Percentiles rank a stretch among this genome's conserved stretches.
phyloP scores from a whole-genome alignment of 1,140 invertebrate species.

The Trichonephila clavipes region DNA sequence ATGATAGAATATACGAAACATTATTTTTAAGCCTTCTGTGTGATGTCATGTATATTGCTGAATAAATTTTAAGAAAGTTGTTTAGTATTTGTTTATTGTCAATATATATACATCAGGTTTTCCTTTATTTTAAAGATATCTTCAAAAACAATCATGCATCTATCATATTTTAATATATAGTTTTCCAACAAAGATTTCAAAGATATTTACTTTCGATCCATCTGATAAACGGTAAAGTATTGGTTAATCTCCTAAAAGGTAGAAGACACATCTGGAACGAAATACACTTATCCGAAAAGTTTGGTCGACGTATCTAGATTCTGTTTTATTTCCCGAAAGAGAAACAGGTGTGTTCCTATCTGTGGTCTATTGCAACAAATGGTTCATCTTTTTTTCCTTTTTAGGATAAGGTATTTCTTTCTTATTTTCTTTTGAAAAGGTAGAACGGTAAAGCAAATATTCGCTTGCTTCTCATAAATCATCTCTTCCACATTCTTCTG shows the following conservation, averaged over 20 bases:
- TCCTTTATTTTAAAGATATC: too few species aligned
- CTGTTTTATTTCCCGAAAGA: not conserved
- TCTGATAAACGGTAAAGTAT: slow-evolving; percentile 3
- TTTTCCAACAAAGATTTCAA: not conserved
- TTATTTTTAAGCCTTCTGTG: too few species aligned
- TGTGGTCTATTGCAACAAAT: not conserved
- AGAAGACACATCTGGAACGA: not conserved
- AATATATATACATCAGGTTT: too few species aligned
- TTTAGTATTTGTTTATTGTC: too few species aligned
- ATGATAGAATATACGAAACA: too few species aligned
- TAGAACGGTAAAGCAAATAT: not conserved
- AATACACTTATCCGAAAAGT: not conserved
- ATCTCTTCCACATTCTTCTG: not conserved
- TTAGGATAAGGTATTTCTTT: not conserved
- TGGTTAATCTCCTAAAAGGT: slow-evolving; percentile 43
- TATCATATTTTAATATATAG: not conserved
- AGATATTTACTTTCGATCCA: not conserved
- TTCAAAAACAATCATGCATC: not conserved
- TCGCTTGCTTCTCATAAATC: not conserved
- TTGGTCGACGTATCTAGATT: not conserved
- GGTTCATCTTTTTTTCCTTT: not conserved
- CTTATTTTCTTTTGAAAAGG: not conserved
- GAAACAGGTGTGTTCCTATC: slow-evolving; percentile 19
- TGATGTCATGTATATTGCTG: too few species aligned
- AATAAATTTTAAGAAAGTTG: too few species aligned